phyloP scores from a whole-genome alignment of 2,113 vertebrate species.

The Synodontis membranacea region DNA sequence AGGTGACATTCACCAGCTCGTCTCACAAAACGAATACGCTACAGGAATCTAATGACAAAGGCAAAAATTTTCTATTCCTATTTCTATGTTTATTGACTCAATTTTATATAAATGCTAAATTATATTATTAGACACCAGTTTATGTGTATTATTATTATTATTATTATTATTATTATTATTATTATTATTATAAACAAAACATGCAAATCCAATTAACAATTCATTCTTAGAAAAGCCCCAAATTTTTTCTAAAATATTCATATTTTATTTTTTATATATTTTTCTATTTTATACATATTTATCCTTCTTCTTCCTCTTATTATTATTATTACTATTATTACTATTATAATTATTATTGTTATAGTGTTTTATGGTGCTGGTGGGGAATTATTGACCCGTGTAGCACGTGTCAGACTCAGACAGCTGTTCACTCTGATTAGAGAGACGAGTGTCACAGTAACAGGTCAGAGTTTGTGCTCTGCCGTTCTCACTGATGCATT shows the following conservation, averaged over 20 bases:
- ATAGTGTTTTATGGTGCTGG: neutral
- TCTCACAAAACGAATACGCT: slow-evolving; percentile 80
- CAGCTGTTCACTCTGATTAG: slow-evolving; percentile 85
- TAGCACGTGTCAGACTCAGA: slow-evolving; percentile 71
- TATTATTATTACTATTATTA: neutral
- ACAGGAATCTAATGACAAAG: neutral
- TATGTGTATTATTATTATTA: neutral
- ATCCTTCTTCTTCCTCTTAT: neutral
- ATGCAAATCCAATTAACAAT: neutral
- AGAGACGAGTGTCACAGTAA: slow-evolving; percentile 70
- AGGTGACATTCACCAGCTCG: slow-evolving; percentile 83
- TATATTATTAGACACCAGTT: neutral
- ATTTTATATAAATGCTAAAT: neutral
- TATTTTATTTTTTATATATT: neutral
- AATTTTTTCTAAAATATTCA: neutral
- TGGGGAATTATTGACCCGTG: slow-evolving; percentile 80
- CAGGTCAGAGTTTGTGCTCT: slow-evolving; percentile 66
- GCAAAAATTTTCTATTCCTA: neutral
- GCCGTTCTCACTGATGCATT: slow-evolving; percentile 75
- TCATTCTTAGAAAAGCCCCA: neutral
- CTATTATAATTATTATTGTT: neutral
- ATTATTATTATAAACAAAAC: neutral
- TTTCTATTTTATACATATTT: neutral
- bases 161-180: neutral
- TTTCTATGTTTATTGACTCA: neutral